phyloP scores from a whole-genome alignment of 2,113 vertebrate species.

The Charina bottae region DNA sequence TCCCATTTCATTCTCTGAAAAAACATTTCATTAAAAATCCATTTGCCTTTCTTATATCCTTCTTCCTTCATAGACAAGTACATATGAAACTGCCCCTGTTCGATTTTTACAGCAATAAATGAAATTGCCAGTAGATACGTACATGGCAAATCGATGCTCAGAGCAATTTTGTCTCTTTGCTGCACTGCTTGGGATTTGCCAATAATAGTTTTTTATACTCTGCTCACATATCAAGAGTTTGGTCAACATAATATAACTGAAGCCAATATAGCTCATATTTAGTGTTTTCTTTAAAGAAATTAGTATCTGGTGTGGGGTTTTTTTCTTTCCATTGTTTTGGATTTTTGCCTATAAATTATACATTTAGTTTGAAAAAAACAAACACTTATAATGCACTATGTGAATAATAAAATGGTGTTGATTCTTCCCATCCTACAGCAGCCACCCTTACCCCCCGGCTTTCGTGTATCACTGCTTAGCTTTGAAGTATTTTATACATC shows the following conservation, averaged over 20 bases:
- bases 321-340: constrained; percentile 46
- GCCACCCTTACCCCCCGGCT: constrained; percentile 76
- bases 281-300: constrained; percentile 52
- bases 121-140: constrained; percentile 48
- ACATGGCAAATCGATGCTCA: constrained; percentile 46
- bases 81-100: constrained; percentile 59
- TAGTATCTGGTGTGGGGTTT: constrained; percentile 51
- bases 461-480: constrained; percentile 69
- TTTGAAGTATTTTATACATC: constrained; percentile 59
- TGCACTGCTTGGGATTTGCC: constrained; percentile 52
- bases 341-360: constrained; percentile 73
- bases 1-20: constrained; percentile 26
- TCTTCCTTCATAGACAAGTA: constrained; percentile 52
- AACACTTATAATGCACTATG: constrained; percentile 76
- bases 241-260: constrained; percentile 60
- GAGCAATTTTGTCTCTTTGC: constrained; percentile 60
- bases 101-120: constrained; percentile 74
- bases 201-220: background rate
- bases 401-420: constrained; percentile 79
- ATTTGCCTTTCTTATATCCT: no score
- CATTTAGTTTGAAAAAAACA: constrained; percentile 69
- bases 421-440: constrained; percentile 59
- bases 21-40: background rate
- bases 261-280: constrained; percentile 66
- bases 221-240: background rate